These are phyloP conservation scores for Chamaea fasciata DNA, from an alignment of 2,113 vertebrate species.

Conservation along the genomic window DNA sequence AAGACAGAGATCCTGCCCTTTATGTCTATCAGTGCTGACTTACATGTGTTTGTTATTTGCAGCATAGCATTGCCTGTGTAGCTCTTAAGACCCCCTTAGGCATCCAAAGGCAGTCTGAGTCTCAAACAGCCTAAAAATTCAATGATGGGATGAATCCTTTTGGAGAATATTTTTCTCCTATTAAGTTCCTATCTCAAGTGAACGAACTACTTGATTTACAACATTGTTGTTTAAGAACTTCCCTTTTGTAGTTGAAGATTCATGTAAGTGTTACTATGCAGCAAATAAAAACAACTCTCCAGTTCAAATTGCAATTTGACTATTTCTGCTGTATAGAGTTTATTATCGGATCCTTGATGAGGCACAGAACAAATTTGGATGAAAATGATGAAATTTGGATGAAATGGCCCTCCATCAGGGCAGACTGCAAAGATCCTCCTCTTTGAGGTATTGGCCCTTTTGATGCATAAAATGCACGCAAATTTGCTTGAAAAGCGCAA, in stretches of 20 bases:
- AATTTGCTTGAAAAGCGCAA: not conserved
- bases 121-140: not conserved
- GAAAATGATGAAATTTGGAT: not conserved
- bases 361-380: not conserved
- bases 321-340: not conserved
- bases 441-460: not conserved
- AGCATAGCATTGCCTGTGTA: not conserved
- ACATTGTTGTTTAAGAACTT: not conserved
- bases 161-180: not conserved
- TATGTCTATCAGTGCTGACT: not conserved
- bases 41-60: not conserved
- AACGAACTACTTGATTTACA: not conserved
- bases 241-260: not conserved
- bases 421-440: not conserved
- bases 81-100: not conserved
- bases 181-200: not conserved
- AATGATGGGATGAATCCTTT: fast-evolving
- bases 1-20: not conserved
- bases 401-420: not conserved
- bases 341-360: not conserved
- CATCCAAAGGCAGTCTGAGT: not conserved
- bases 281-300: not conserved
- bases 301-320: not conserved
- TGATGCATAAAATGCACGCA: not conserved
- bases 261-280: not conserved